phyloP scores from a whole-genome alignment of 2,113 vertebrate genomes.

The Mustela nigripes region DNA sequence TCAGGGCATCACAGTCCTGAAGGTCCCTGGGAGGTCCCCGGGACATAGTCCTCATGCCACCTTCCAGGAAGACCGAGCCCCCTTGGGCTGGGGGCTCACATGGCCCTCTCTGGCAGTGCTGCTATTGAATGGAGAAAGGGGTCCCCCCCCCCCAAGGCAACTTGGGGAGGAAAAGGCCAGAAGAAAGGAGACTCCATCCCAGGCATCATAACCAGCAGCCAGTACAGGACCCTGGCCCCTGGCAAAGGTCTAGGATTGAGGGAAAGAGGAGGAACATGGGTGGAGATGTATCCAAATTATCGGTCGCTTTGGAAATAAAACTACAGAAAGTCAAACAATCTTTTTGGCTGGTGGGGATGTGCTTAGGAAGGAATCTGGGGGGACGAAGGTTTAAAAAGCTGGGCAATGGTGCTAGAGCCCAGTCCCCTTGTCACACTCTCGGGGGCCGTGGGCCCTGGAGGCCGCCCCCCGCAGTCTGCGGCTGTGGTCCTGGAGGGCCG shows the following conservation, averaged over 20 bases:
- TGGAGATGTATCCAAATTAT: not conserved
- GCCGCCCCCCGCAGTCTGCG: not conserved
- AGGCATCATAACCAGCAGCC: not conserved
- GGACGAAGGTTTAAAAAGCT: not conserved
- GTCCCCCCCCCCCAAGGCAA: not conserved
- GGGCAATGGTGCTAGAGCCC: not conserved
- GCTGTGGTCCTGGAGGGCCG: not conserved
- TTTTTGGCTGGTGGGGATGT: not conserved
- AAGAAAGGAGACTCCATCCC: not conserved
- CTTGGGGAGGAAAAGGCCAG: not conserved
- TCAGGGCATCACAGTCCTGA: not conserved
- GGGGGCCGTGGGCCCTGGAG: not conserved
- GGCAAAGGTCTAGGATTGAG: not conserved
- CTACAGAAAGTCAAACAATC: not conserved
- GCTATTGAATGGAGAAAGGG: not conserved
- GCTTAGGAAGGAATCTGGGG: not conserved
- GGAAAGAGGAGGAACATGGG: not conserved
- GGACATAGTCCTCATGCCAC: not conserved
- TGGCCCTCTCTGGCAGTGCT: too few relatives aligned
- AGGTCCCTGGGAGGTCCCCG: too few relatives aligned
- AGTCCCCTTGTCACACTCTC: not conserved
- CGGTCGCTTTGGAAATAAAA: not conserved
- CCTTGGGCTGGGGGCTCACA: not conserved
- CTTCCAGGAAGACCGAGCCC: not conserved
- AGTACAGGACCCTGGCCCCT: not conserved